Conservation (phyloP, 2,888 invertebrate species). For the Pinctada fucata region DNA sequence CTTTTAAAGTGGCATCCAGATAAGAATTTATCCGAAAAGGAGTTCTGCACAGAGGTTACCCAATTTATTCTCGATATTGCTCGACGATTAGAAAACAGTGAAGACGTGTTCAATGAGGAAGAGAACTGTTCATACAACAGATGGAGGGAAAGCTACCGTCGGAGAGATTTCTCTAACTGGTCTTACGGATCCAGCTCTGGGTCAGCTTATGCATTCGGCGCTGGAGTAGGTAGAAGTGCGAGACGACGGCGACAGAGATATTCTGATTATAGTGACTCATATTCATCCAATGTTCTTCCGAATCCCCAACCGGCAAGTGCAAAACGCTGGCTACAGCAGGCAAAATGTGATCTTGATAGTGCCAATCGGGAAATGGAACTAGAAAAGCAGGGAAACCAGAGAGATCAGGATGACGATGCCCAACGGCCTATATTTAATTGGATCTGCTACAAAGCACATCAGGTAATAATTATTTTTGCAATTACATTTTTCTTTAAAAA, state of each 20-base stretch:
- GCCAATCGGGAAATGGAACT: conserved; percentile 30
- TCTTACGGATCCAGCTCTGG: background rate
- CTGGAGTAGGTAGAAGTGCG: background rate
- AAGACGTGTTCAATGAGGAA: background rate
- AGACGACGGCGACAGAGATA: background rate
- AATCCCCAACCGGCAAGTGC: conserved; percentile 30
- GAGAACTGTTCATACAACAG: background rate
- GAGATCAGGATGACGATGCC: background rate
- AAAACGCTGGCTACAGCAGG: conserved; percentile 24
- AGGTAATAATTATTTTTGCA: conserved; percentile 9
- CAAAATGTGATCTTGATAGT: conserved; percentile 26
- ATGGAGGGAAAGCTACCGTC: background rate
- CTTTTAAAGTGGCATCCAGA: conserved; percentile 59
- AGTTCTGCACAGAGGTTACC: conserved; percentile 49
- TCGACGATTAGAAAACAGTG: conserved; percentile 41
- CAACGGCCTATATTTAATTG: conserved; percentile 25
- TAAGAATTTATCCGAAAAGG: conserved; percentile 46
- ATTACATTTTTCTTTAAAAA: too few species aligned
- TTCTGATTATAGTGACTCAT: background rate
- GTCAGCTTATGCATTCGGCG: background rate
- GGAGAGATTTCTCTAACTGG: background rate
- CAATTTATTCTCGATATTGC: conserved; percentile 52
- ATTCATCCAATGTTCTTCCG: background rate
- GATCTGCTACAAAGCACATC: conserved; percentile 33
- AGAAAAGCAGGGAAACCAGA: background rate